Conservation (phyloP, 64 coral and sea anemone genomes). For the Dendrophyllia cribrosa region DNA sequence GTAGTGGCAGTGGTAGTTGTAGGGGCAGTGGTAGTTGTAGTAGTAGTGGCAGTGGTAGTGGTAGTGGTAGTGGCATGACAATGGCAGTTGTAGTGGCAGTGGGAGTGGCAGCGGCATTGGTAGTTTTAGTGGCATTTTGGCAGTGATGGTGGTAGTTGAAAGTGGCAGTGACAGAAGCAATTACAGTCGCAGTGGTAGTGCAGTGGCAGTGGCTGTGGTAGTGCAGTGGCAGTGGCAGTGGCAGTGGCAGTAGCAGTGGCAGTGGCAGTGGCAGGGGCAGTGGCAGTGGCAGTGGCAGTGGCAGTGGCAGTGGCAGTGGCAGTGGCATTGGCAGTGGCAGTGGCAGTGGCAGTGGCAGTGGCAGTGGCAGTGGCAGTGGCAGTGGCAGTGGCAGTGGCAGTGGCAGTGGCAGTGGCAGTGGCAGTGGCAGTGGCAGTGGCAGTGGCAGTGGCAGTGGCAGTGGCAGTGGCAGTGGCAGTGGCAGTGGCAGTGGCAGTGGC, state of each 20-base stretch:
- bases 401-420: not conserved
- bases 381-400: not conserved
- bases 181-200: not conserved
- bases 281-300: not conserved
- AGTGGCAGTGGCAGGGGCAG: not conserved
- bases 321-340: not conserved
- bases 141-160: not conserved
- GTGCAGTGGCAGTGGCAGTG: not conserved
- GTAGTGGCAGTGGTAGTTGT: not conserved
- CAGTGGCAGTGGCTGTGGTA: not conserved
- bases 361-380: not conserved
- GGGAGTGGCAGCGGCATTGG: not conserved
- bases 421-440: not conserved
- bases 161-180: not conserved
- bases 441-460: not conserved
- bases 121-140: not conserved
- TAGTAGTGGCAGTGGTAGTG: not conserved
- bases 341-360: not conserved
- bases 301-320: not conserved
- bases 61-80: not conserved
- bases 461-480: not conserved
- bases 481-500: slow-evolving; percentile 5
- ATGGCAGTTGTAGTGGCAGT: not conserved
- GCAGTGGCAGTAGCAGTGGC: not conserved
- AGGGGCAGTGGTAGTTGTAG: not conserved